Conservation (phyloP, 2,888 invertebrate species). For the Leptura quadrifasciata region DNA sequence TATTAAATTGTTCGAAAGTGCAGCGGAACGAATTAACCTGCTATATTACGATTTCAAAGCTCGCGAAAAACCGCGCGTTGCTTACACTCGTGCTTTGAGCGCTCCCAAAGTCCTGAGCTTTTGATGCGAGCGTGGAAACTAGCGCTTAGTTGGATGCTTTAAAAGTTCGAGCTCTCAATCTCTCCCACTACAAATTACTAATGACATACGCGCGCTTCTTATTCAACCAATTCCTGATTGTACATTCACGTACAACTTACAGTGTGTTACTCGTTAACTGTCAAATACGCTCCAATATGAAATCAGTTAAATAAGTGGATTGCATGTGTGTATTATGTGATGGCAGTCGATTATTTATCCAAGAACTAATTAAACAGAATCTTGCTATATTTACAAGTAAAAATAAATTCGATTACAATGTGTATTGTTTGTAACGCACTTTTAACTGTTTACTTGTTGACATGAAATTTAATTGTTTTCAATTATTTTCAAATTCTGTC, state of each 20-base stretch:
- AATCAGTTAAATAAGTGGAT: neutral
- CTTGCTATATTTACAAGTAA: neutral
- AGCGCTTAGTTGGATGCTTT: constrained; percentile 30
- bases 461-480: neutral
- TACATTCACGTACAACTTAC: constrained; percentile 12
- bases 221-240: neutral
- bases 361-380: neutral
- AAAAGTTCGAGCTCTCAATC: constrained; percentile 30
- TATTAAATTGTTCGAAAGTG: neutral
- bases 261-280: neutral
- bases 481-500: no score
- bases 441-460: neutral
- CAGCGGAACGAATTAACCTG: neutral
- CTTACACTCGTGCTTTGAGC: neutral
- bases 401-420: neutral
- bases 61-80: constrained; percentile 19
- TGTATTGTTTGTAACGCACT: neutral
- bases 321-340: neutral
- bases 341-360: neutral
- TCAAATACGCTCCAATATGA: neutral
- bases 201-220: constrained; percentile 14
- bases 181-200: constrained; percentile 33
- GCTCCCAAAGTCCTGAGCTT: constrained; percentile 30
- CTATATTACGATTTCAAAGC: neutral
- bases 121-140: constrained; percentile 37